These are phyloP conservation scores for Synergus japonicus DNA, from an alignment of 2,888 invertebrate species.

Conservation along the genomic window DNA sequence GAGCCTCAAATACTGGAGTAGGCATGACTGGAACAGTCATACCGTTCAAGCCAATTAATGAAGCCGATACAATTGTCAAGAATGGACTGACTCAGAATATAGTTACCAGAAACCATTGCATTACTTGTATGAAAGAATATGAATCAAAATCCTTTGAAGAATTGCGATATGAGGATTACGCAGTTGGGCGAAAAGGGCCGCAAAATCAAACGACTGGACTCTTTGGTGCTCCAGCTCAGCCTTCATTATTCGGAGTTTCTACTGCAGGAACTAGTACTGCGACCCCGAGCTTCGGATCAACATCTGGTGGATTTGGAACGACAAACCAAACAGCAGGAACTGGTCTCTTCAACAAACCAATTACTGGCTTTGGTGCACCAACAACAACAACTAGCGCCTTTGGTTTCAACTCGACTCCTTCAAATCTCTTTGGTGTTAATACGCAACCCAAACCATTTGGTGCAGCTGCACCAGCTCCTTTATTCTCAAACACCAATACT, in stretches of 20 bases:
- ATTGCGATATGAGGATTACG: slow-evolving; percentile 94
- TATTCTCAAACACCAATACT: slow-evolving; percentile 72
- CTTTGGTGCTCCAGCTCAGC: slow-evolving; percentile 76
- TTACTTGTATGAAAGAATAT: slow-evolving; percentile 99
- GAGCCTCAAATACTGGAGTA: slow-evolving; percentile 40
- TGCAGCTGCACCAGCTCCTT: slow-evolving; percentile 71
- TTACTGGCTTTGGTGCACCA: slow-evolving; percentile 81
- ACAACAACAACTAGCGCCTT: slow-evolving; percentile 78
- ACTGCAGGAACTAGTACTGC: slow-evolving; percentile 74
- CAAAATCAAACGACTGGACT: slow-evolving; percentile 72
- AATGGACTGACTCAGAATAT: slow-evolving; percentile 91
- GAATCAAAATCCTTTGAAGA: slow-evolving; percentile 97
- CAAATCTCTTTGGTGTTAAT: slow-evolving; percentile 76
- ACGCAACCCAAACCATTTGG: slow-evolving; percentile 78
- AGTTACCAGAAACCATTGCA: slow-evolving; percentile 96
- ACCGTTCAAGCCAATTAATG: slow-evolving; percentile 92
- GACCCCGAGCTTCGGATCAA: slow-evolving; percentile 79
- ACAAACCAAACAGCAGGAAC: slow-evolving; percentile 80
- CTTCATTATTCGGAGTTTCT: slow-evolving; percentile 77
- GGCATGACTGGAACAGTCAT: slow-evolving; percentile 85
- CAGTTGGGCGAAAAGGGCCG: slow-evolving; percentile 90
- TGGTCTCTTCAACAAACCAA: slow-evolving; percentile 84
- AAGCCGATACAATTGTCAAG: slow-evolving; percentile 95
- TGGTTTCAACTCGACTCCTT: slow-evolving; percentile 73
- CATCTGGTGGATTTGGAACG: slow-evolving; percentile 79